phyloP scores from a whole-genome alignment of 2,797 vertebrate genomes.

The Phyllotis vaccarum region DNA sequence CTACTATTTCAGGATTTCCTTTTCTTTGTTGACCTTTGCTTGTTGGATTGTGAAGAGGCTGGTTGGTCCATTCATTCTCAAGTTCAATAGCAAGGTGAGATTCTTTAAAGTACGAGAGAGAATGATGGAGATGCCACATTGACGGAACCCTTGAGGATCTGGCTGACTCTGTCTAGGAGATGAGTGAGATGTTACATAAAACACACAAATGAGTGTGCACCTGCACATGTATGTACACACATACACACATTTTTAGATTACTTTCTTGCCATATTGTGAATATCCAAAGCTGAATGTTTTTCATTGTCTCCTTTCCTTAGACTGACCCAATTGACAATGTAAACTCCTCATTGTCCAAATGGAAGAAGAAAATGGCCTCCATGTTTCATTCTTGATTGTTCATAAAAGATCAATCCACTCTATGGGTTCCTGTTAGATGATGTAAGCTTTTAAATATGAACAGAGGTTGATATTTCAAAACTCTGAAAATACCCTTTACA shows the following conservation, averaged over 20 bases:
- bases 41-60: background rate
- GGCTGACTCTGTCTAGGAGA: background rate
- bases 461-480: conserved; percentile 48
- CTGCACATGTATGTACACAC: background rate
- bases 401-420: background rate
- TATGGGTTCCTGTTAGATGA: conserved; percentile 22
- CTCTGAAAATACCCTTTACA: background rate
- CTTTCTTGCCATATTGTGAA: background rate
- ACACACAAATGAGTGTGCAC: background rate
- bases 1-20: background rate
- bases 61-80: background rate
- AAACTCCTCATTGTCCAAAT: no score
- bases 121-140: background rate
- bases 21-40: background rate
- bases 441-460: conserved; percentile 42
- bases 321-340: background rate
- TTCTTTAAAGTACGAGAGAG: background rate
- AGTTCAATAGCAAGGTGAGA: background rate
- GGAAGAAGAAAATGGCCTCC: background rate
- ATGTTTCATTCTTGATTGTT: background rate
- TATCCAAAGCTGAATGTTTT: background rate
- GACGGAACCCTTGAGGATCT: background rate
- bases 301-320: background rate
- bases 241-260: background rate
- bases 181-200: background rate